Evolutionary conservation across 2,797 vertebrate genomes (phyloP), one percentile per base, ranked within the genome.

Genomic region (Sardinella longiceps): DNA sequence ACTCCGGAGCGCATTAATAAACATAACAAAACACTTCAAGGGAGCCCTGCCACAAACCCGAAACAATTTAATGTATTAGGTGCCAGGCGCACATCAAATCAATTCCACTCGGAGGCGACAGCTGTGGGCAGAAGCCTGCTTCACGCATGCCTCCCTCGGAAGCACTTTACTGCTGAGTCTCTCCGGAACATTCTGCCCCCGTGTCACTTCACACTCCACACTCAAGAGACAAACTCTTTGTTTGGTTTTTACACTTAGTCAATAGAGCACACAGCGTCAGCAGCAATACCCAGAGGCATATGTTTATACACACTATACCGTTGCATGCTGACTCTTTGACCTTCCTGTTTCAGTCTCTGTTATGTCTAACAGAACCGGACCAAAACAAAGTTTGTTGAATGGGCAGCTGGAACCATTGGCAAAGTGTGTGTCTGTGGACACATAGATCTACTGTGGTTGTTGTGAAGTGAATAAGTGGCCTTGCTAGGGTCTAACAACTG

Each of bases 1-100:
- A 93, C 91, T 89, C 87, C 87, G 85, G 88, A 91, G 90, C 89
- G 89, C 87, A 91, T 93, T 92, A 92, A 92, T 83, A 85, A 84
- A 87, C 56, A 81, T 89, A 86, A 90, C 88, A 89, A 88, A 90
- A 63, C 85, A 87, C 80, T 80, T 74, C 86, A 81, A 51, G 85
- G 50, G 89, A 89, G 83, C 82, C 82, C 63, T 7, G 37, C 87
- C 48, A n/a, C 1, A 70, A 80, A 80, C 82, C 58, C 82, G 20
- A 83, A 86, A 86, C 82, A 84, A 88, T 84, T 15, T 89, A 88
- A 82, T 83, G 88, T 86, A 45, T 88, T 88, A 81, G 85, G 90
- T 91, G 89, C 85, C 20, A 82, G 88, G 88, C 39, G 85, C 87
- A 85, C 89, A 91, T 91, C 91, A 91, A 93, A 93, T 92, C 87